Percentiles rank a stretch among this genome's conserved stretches.
Conservation (phyloP, 2,888 invertebrate species). For the Drosophila borealis region DNA sequence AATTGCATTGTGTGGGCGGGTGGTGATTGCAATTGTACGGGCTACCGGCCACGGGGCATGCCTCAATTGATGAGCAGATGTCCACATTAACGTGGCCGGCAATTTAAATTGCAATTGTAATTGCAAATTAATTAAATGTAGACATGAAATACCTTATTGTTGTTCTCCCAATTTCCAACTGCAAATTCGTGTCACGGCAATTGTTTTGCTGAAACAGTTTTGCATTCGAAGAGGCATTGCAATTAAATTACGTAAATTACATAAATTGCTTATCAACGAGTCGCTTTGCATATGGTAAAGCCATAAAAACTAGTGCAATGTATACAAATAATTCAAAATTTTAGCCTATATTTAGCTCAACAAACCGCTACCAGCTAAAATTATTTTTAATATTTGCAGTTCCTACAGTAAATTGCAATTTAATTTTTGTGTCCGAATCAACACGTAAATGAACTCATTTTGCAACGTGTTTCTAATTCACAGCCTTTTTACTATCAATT, state of each 20-base stretch:
- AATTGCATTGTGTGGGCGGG: conserved; percentile 22
- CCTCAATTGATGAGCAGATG: conserved; percentile 8
- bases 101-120: conserved; percentile 47
- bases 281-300: conserved; percentile 9
- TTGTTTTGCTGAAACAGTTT: conserved; percentile 32
- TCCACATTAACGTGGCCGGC: conserved; percentile 15
- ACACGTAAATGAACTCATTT: conserved; percentile 32
- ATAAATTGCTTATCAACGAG: conserved; percentile 42
- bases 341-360: conserved; percentile 25
- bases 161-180: background rate
- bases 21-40: conserved; percentile 11
- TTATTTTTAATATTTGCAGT: conserved; percentile 21
- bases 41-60: background rate
- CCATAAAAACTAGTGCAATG: background rate
- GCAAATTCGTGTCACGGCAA: conserved; percentile 35
- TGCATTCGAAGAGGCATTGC: conserved; percentile 30
- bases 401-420: conserved; percentile 7
- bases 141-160: conserved; percentile 21
- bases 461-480: conserved; percentile 36
- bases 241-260: conserved; percentile 46
- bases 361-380: conserved; percentile 13
- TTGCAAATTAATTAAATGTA: conserved; percentile 65
- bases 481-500: conserved; percentile 5
- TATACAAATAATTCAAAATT: conserved; percentile 5
- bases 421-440: conserved; percentile 6